Evolutionary conservation across 2,113 vertebrate species (phyloP).

Genomic region (Spermophilus dauricus): DNA sequence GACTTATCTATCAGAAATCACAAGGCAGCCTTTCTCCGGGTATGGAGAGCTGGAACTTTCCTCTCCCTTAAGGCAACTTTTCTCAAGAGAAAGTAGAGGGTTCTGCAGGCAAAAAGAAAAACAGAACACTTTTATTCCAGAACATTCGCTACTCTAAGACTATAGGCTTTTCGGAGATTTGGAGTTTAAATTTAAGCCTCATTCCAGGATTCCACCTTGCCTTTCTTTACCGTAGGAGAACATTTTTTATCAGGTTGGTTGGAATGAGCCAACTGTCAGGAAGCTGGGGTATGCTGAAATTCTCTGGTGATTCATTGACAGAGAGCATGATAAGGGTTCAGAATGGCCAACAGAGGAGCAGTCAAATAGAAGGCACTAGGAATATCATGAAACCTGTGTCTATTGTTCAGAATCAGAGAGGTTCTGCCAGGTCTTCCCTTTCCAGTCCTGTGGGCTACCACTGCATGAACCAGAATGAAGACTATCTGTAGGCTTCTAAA

Average conservation of each 20-base stretch:
- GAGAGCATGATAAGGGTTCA: not conserved
- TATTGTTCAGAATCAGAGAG: not conserved
- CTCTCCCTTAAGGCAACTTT: not conserved
- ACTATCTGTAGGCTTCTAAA: not conserved
- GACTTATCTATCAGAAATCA: not conserved
- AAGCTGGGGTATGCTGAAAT: not conserved
- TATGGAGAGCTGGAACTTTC: not conserved
- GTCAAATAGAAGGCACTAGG: not conserved
- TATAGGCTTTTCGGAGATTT: not conserved
- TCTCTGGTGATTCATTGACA: not conserved
- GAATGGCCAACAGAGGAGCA: not conserved
- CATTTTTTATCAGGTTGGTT: not conserved
- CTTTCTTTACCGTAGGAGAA: not conserved
- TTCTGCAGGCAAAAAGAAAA: not conserved
- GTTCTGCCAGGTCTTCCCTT: not conserved
- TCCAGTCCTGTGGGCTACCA: not conserved
- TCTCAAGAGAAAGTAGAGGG: not conserved
- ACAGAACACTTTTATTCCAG: not conserved
- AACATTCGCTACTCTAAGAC: not conserved
- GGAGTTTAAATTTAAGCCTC: conserved; percentile 13
- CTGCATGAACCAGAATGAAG: not conserved
- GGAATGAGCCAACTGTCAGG: not conserved
- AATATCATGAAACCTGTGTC: conserved; percentile 17
- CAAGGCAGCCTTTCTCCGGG: not conserved
- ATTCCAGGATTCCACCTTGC: not conserved